Percentiles rank a stretch among this genome's conserved stretches.
Evolutionary conservation across 2,113 vertebrate genomes (phyloP).

Genomic region (Ramphastos sulfuratus): DNA sequence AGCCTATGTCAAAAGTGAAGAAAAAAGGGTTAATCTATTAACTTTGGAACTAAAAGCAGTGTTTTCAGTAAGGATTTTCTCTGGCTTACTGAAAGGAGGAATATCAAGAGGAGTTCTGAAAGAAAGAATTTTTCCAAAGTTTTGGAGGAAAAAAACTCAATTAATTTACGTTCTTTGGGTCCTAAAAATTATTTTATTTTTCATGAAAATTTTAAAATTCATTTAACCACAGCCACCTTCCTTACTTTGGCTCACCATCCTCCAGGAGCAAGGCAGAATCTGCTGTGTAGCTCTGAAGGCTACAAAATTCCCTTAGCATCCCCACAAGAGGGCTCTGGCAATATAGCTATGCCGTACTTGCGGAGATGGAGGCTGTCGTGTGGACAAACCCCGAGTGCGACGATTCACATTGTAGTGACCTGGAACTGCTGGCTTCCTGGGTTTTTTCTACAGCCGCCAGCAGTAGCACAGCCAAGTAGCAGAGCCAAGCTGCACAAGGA

Average conservation of each 20-base stretch:
- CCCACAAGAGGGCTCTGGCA: neutral
- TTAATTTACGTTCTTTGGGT: neutral
- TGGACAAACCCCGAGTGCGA: neutral
- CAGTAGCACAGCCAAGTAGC: neutral
- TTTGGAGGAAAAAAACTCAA: neutral
- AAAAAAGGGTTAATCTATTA: neutral
- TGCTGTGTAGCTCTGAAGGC: neutral
- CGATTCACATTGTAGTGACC: fast-evolving
- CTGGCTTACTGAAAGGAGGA: neutral
- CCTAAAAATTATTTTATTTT: neutral
- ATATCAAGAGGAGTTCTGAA: neutral
- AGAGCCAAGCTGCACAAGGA: neutral
- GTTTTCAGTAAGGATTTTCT: neutral
- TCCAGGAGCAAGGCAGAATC: neutral
- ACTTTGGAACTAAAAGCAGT: neutral
- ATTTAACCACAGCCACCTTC: neutral
- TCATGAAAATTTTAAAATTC: fast-evolving
- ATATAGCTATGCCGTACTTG: fast-evolving
- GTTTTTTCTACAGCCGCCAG: fast-evolving
- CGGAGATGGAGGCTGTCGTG: neutral
- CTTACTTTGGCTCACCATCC: neutral
- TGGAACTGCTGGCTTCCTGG: fast-evolving
- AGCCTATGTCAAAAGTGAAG: neutral
- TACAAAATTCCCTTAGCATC: neutral
- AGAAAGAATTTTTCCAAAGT: neutral